Evolutionary conservation across 1,140 invertebrate species (phyloP).

Genomic region (Phenacoccus solenopsis): DNA sequence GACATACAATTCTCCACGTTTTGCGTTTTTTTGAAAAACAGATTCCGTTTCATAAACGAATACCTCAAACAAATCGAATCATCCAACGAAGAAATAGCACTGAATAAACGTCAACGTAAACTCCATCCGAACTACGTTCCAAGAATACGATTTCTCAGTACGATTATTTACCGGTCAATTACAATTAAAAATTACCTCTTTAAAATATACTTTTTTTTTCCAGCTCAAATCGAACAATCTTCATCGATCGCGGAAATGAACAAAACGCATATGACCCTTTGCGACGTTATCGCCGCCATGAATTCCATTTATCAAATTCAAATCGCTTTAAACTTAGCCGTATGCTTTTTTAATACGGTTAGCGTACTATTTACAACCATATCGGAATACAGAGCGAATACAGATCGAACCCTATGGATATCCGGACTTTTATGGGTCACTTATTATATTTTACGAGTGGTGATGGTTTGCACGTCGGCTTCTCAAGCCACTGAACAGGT

Average conservation of each 20-base stretch:
- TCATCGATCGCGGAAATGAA: neutral
- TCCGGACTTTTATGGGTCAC: conserved; percentile 7
- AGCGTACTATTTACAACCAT: conserved; percentile 19
- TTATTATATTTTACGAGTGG: conserved; percentile 8
- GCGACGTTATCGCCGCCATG: neutral
- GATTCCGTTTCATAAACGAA: neutral
- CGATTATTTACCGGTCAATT: too few species aligned
- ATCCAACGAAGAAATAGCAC: too few species aligned
- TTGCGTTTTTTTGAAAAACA: neutral
- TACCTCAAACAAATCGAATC: too few species aligned
- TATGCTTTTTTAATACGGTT: conserved; percentile 20
- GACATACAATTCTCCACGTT: neutral
- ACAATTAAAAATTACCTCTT: too few species aligned
- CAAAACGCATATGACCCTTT: neutral
- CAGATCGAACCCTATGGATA: neutral
- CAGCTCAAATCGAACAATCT: too few species aligned
- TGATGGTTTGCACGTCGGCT: conserved; percentile 14
- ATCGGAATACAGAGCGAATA: conserved; percentile 8
- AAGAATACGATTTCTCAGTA: too few species aligned
- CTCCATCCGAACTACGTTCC: too few species aligned
- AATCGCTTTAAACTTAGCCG: neutral
- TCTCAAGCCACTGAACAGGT: conserved; percentile 17
- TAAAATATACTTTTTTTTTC: too few species aligned
- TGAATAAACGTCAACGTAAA: too few species aligned
- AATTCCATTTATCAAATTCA: neutral